Conservation (phyloP, 2,113 vertebrate genomes). For the Theropithecus gelada region DNA sequence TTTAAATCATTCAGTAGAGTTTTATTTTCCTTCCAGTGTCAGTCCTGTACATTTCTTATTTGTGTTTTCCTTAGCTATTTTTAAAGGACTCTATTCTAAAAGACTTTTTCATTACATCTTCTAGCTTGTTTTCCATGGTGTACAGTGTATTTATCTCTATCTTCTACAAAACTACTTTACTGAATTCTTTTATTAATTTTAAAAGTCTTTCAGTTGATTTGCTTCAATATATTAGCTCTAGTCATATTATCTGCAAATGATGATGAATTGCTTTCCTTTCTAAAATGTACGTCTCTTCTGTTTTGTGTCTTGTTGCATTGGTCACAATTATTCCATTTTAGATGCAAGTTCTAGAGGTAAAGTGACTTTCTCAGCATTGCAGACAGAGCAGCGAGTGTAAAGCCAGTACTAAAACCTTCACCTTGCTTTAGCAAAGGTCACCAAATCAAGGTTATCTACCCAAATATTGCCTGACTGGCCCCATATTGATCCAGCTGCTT, state of each 20-base stretch:
- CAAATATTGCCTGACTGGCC: background rate
- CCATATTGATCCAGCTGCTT: background rate
- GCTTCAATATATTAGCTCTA: slow-evolving; percentile 53
- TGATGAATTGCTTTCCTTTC: slow-evolving; percentile 62
- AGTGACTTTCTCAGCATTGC: background rate
- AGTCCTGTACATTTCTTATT: background rate
- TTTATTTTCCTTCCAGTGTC: background rate
- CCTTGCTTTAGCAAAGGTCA: slow-evolving; percentile 24
- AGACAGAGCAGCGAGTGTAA: background rate
- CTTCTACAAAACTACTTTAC: slow-evolving; percentile 53
- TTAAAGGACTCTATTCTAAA: slow-evolving; percentile 43
- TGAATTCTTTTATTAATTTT: slow-evolving; percentile 69
- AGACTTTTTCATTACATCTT: slow-evolving; percentile 33
- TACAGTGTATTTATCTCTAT: slow-evolving; percentile 55
- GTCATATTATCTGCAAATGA: slow-evolving; percentile 64
- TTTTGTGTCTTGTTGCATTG: slow-evolving; percentile 23
- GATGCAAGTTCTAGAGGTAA: background rate
- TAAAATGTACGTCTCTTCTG: slow-evolving; percentile 35
- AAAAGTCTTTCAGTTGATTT: slow-evolving; percentile 61
- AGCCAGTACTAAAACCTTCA: background rate
- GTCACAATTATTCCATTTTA: slow-evolving; percentile 29
- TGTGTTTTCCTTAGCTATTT: background rate
- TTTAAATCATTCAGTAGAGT: background rate
- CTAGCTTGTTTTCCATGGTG: slow-evolving; percentile 23
- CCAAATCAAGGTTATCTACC: background rate